These are phyloP conservation scores for Steromphala cineraria DNA, from an alignment of 2,888 invertebrate genomes.

Conservation along the genomic window DNA sequence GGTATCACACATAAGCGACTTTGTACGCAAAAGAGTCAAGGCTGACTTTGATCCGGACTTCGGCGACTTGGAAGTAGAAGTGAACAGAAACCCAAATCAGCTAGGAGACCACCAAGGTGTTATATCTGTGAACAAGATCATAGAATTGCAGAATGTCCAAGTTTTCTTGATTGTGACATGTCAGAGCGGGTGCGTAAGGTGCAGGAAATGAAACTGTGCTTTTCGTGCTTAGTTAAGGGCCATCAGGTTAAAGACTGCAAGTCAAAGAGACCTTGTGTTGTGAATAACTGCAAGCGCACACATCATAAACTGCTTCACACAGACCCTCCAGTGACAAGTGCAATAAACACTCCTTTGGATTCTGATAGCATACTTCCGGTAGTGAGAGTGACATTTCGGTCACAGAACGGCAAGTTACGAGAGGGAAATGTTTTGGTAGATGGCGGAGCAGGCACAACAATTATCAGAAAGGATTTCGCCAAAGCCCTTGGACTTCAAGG, in stretches of 20 bases:
- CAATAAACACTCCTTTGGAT: background rate
- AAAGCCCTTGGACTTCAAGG: conserved; percentile 19
- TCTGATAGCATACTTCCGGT: conserved; percentile 6
- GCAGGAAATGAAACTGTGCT: conserved; percentile 7
- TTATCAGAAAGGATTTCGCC: conserved; percentile 14
- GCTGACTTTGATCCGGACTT: conserved; percentile 28
- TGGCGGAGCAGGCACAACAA: conserved; percentile 19
- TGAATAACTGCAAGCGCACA: conserved; percentile 1
- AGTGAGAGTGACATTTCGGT: background rate
- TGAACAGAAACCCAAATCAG: too few relatives aligned
- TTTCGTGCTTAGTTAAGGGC: background rate
- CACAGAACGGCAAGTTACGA: background rate
- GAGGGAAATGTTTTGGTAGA: conserved; percentile 27
- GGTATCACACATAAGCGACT: conserved; percentile 5
- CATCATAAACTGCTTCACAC: conserved; percentile 19
- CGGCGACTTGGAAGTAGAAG: conserved; percentile 16
- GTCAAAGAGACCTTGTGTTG: background rate
- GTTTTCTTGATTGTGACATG: too few relatives aligned
- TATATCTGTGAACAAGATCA: background rate
- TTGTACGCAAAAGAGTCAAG: conserved; percentile 15
- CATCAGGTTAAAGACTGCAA: conserved; percentile 6
- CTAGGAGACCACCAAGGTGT: background rate
- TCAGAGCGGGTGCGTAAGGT: background rate
- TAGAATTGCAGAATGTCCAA: background rate
- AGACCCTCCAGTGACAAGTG: conserved; percentile 1